Evolutionary conservation across 2,888 invertebrate genomes (phyloP).

Genomic region (Pedicia rivosa): DNA sequence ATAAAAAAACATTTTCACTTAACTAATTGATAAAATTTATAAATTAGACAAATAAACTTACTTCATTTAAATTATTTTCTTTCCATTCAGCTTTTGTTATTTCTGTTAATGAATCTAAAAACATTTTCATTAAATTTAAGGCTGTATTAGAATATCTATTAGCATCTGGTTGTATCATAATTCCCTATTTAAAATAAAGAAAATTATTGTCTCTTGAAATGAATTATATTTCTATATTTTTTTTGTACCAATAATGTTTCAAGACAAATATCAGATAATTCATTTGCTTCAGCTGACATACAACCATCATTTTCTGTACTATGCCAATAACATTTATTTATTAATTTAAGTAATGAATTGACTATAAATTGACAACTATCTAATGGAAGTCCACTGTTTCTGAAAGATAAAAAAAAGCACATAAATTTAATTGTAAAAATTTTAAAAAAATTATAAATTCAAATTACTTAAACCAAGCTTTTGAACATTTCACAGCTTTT

Average conservation of each 20-base stretch:
- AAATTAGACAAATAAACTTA: background rate
- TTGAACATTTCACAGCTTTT: constrained; percentile 38
- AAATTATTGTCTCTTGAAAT: background rate
- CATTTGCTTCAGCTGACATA: constrained; percentile 37
- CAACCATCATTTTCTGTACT: constrained; percentile 32
- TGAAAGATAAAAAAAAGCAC: constrained; percentile 10
- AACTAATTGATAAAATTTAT: no score
- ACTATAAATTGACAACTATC: constrained; percentile 26
- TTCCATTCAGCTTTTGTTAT: constrained; percentile 36
- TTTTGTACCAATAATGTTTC: constrained; percentile 42
- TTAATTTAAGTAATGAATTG: constrained; percentile 28
- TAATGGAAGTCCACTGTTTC: constrained; percentile 26
- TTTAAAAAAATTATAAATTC: constrained; percentile 23
- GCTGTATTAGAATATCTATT: constrained; percentile 41
- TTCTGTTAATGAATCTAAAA: constrained; percentile 38
- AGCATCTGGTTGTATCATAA: constrained; percentile 40
- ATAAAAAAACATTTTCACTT: no score
- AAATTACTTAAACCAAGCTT: constrained; percentile 42
- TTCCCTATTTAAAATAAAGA: constrained; percentile 9
- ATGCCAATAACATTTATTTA: constrained; percentile 31
- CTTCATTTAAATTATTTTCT: constrained; percentile 29
- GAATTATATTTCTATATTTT: constrained; percentile 21
- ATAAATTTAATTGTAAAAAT: background rate
- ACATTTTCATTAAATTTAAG: constrained; percentile 39
- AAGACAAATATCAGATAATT: constrained; percentile 41